A percentile compares a stretch with the other conserved stretches of the same genome.
Conservation (phyloP, 1,140 invertebrate species). For the Pseudachorutes palmiensis region DNA sequence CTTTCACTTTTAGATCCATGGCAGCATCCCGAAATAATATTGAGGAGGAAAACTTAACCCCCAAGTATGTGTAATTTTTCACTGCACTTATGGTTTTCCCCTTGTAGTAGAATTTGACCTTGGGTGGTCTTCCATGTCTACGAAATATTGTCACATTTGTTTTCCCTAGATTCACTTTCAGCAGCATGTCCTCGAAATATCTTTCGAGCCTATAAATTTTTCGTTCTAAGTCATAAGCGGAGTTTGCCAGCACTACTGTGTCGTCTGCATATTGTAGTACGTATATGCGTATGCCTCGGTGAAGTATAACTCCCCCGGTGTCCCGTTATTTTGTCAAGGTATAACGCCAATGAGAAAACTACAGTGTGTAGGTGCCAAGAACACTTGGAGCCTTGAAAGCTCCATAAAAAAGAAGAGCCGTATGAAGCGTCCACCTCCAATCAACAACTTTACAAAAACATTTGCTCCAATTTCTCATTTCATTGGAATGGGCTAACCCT, state of each 20-base stretch:
- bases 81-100: conserved; percentile 7
- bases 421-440: too few species aligned
- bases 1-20: neutral
- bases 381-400: too few species aligned
- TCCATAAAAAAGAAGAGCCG: too few species aligned
- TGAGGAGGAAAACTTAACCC: conserved; percentile 1
- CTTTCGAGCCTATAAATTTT: conserved; percentile 31
- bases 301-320: too few species aligned
- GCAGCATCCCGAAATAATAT: neutral
- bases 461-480: too few species aligned
- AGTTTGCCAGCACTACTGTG: neutral
- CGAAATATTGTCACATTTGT: neutral
- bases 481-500: too few species aligned
- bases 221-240: neutral
- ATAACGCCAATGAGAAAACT: too few species aligned
- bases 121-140: neutral
- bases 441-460: too few species aligned
- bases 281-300: too few species aligned
- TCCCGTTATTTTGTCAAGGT: too few species aligned
- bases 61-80: conserved; percentile 13
- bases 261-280: neutral
- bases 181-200: conserved; percentile 9
- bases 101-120: neutral
- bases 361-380: too few species aligned
- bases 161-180: conserved; percentile 8